Conservation (phyloP, 1,140 invertebrate genomes). For the Neuroterus valhalla region DNA sequence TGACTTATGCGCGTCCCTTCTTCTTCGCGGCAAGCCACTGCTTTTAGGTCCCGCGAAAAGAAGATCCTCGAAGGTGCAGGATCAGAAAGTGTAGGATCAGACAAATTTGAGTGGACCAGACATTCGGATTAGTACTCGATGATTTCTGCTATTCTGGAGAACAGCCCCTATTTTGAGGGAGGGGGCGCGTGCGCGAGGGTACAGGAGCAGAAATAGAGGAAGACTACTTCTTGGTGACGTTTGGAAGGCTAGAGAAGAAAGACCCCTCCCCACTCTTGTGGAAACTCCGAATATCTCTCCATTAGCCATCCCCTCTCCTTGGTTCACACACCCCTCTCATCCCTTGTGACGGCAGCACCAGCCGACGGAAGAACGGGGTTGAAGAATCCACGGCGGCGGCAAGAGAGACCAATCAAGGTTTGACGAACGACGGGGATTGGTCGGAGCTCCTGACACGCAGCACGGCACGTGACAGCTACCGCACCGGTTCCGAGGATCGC, state of each 20-base stretch:
- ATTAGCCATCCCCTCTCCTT: conserved; percentile 71
- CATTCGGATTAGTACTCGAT: background rate
- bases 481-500: conserved; percentile 67
- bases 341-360: conserved; percentile 58
- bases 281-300: conserved; percentile 73
- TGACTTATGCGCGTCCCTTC: conserved; percentile 73
- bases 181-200: conserved; percentile 68
- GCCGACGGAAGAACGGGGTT: conserved; percentile 71
- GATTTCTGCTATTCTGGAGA: conserved; percentile 38
- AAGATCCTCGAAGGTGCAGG: no score
- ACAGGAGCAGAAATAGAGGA: conserved; percentile 54
- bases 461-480: conserved; percentile 75
- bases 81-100: conserved; percentile 12
- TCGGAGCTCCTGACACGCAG: conserved; percentile 65
- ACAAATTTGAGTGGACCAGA: conserved; percentile 32
- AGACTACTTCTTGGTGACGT: conserved; percentile 62
- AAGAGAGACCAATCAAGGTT: conserved; percentile 78
- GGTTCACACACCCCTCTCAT: conserved; percentile 54
- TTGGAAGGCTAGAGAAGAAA: conserved; percentile 57
- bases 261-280: conserved; percentile 63
- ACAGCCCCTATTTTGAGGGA: conserved; percentile 39
- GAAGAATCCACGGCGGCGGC: conserved; percentile 70
- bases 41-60: conserved; percentile 37
- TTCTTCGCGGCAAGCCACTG: conserved; percentile 37
- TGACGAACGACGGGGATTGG: conserved; percentile 78